Conservation (phyloP, 2,888 invertebrate species). For the Nomada ferruginata region DNA sequence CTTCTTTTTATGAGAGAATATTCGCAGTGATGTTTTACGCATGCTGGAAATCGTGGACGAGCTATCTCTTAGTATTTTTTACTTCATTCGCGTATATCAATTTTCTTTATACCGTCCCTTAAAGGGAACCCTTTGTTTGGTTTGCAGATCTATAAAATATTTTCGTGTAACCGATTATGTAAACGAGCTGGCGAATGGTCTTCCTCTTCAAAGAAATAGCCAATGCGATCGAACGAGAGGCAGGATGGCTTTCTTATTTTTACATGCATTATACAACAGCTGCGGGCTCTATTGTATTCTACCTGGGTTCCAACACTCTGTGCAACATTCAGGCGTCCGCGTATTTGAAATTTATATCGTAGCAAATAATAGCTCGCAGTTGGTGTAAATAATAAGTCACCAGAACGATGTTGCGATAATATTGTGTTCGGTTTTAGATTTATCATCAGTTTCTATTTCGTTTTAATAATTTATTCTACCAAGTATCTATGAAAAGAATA, state of each 20-base stretch:
- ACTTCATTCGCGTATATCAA: too few species aligned
- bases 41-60: too few species aligned
- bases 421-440: too few species aligned
- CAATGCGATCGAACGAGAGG: constrained; percentile 4
- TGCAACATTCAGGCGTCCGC: background rate
- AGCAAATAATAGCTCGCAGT: background rate
- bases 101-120: background rate
- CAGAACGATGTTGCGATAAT: background rate
- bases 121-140: background rate
- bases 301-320: background rate
- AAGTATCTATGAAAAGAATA: background rate
- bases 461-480: background rate
- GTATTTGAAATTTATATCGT: background rate
- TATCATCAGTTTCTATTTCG: too few species aligned
- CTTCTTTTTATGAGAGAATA: too few species aligned
- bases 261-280: constrained; percentile 38
- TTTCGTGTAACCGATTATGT: constrained; percentile 3
- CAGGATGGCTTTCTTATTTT: constrained; percentile 17
- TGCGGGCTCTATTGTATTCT: background rate
- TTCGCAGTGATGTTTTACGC: too few species aligned
- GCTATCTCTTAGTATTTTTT: too few species aligned
- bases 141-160: background rate
- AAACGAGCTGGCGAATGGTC: background rate
- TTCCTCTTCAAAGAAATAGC: constrained; percentile 11
- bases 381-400: background rate